Conservation (phyloP, 92 coral and sea anemone genomes). For the Blastomussa wellsi region DNA sequence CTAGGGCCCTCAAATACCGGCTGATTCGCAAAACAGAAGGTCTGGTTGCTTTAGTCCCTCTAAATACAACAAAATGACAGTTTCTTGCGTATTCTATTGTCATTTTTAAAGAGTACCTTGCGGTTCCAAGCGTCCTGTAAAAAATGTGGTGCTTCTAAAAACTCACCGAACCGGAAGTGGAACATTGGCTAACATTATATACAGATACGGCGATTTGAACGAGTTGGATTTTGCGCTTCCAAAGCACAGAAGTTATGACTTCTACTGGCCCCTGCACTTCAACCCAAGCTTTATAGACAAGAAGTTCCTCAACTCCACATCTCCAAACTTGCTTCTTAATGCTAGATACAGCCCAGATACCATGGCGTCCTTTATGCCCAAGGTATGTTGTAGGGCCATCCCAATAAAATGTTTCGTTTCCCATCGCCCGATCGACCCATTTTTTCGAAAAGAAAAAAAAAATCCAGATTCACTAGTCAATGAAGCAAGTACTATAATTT, state of each 20-base stretch:
- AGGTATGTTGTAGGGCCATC: constrained; percentile 69
- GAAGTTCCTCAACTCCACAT: constrained; percentile 57
- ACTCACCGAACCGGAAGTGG: constrained; percentile 79
- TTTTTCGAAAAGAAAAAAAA: too few species aligned
- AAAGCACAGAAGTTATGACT: constrained; percentile 71
- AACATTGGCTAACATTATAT: constrained; percentile 80
- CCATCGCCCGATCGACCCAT: too few species aligned
- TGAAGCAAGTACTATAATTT: too few species aligned
- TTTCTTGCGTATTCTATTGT: neutral
- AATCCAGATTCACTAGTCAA: too few species aligned
- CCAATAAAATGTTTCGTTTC: too few species aligned
- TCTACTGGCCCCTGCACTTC: constrained; percentile 87
- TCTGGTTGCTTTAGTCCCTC: neutral
- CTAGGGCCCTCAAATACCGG: too few species aligned
- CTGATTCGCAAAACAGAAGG: neutral
- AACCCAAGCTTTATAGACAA: constrained; percentile 89
- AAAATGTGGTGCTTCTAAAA: constrained; percentile 63
- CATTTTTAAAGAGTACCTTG: constrained; percentile 9
- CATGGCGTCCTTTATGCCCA: constrained; percentile 70
- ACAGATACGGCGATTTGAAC: constrained; percentile 92
- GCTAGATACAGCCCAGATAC: constrained; percentile 69
- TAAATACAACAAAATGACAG: neutral
- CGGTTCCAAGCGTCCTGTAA: constrained; percentile 43
- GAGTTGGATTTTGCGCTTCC: constrained; percentile 89
- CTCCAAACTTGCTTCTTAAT: constrained; percentile 68